phyloP scores from a whole-genome alignment of 2,797 vertebrate genomes.

The Pyrrhura leucotis region DNA sequence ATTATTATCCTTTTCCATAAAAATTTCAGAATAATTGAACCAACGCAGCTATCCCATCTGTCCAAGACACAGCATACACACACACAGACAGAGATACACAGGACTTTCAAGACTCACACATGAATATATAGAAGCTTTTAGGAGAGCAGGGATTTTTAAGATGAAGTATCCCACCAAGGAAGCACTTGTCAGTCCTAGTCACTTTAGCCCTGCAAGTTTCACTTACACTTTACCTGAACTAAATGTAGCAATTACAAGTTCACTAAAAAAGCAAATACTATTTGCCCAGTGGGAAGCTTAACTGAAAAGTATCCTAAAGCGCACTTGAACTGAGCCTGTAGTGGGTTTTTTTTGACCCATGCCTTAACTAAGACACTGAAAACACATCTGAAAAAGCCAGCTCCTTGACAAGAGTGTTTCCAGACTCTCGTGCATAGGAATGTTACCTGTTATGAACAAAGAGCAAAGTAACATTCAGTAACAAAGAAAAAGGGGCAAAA shows the following conservation, averaged over 20 bases:
- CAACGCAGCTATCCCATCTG: not conserved
- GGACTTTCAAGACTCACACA: not conserved
- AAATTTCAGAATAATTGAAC: not conserved
- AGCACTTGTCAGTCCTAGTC: not conserved
- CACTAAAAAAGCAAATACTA: not conserved
- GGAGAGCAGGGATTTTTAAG: not conserved
- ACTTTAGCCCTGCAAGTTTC: not conserved
- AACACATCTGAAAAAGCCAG: not conserved
- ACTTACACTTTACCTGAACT: not conserved
- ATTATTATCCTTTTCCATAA: not conserved
- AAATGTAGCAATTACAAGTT: not conserved
- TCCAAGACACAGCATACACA: not conserved
- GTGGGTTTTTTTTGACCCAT: rapidly evolving
- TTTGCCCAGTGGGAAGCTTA: not conserved
- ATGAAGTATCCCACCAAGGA: not conserved
- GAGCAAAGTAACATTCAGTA: not conserved
- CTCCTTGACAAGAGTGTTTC: not conserved
- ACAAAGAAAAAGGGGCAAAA: not conserved
- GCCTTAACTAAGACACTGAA: not conserved
- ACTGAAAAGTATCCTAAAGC: not conserved
- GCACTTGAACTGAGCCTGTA: not conserved
- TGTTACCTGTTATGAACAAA: not conserved
- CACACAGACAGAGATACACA: not conserved
- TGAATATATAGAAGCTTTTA: not conserved
- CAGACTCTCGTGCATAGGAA: not conserved